Evolutionary conservation across 2,888 invertebrate species (phyloP).

Genomic region (Priocnemis perturbator): DNA sequence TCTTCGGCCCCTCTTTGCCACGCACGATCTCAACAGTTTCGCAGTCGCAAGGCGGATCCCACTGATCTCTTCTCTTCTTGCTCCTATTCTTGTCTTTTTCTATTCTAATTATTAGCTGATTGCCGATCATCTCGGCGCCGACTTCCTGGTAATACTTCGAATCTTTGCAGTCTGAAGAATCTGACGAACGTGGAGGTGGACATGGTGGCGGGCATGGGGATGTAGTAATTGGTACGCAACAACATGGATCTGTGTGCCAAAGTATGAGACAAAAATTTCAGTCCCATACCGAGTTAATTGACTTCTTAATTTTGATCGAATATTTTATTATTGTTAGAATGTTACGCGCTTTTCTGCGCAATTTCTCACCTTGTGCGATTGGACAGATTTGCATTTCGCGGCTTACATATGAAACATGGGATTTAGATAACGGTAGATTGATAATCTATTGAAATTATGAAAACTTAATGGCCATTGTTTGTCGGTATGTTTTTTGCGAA

Average conservation of each 20-base stretch:
- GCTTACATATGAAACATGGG: not conserved
- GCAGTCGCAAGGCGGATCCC: slow-evolving; percentile 70
- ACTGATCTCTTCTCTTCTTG: slow-evolving; percentile 44
- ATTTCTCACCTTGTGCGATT: not conserved
- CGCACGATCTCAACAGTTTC: slow-evolving; percentile 66
- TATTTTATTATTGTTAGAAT: too few species aligned
- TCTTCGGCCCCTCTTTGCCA: slow-evolving; percentile 63
- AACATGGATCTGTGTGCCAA: slow-evolving; percentile 20
- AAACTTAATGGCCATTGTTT: not conserved
- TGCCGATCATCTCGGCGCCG: slow-evolving; percentile 81
- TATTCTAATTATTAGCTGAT: slow-evolving; percentile 81
- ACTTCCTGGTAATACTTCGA: slow-evolving; percentile 80
- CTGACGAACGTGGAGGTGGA: slow-evolving; percentile 5
- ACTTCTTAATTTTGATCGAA: too few species aligned
- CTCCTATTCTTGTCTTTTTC: slow-evolving; percentile 77
- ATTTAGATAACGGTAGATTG: not conserved
- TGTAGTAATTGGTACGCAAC: slow-evolving; percentile 28
- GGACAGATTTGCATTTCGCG: too few species aligned
- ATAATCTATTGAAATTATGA: not conserved
- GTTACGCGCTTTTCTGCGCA: too few species aligned
- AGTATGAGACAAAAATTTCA: too few species aligned
- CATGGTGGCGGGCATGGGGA: slow-evolving; percentile 20
- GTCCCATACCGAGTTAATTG: too few species aligned
- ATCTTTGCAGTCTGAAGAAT: not conserved
- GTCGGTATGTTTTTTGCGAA: too few species aligned